Percentiles rank a stretch among this genome's conserved stretches.
phyloP scores from a whole-genome alignment of 1,140 invertebrate genomes.

The Berghia stephanieae region DNA sequence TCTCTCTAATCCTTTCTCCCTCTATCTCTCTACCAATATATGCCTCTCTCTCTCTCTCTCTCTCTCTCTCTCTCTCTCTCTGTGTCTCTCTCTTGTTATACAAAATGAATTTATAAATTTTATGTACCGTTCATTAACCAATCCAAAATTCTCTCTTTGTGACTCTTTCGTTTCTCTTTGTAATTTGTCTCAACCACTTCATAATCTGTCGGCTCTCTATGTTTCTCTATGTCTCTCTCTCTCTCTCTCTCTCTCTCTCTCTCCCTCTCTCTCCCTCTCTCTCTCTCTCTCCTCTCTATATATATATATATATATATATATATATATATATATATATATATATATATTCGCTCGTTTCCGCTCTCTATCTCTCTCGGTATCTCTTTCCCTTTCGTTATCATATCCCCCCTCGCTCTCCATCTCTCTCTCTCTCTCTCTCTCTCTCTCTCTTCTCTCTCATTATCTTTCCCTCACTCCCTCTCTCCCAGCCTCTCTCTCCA shows the following conservation, averaged over 20 bases:
- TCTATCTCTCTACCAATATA: too few relatives aligned
- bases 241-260: constrained; percentile 5
- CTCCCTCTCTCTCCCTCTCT: neutral
- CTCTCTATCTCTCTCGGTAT: constrained; percentile 10
- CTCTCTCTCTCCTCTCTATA: neutral
- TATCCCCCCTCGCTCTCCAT: neutral
- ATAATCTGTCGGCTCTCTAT: too few relatives aligned
- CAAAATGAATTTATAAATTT: too few relatives aligned
- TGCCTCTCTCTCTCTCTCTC: too few relatives aligned
- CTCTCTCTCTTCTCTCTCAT: constrained; percentile 18
- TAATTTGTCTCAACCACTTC: too few relatives aligned
- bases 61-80: constrained; percentile 27
- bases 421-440: neutral
- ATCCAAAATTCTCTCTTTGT: too few relatives aligned
- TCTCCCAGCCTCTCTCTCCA: neutral
- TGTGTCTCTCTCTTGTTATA: too few relatives aligned
- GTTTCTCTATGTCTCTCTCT: constrained; percentile 9
- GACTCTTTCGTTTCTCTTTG: too few relatives aligned
- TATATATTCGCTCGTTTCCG: too few relatives aligned
- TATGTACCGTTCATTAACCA: too few relatives aligned
- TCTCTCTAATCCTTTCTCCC: neutral
- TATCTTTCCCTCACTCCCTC: neutral
- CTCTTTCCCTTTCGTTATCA: neutral
- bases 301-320: too few relatives aligned
- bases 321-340: too few relatives aligned